Base-by-base conservation (phyloP, 2,888 invertebrate genomes). In the Crioceris asparagi region DNA sequence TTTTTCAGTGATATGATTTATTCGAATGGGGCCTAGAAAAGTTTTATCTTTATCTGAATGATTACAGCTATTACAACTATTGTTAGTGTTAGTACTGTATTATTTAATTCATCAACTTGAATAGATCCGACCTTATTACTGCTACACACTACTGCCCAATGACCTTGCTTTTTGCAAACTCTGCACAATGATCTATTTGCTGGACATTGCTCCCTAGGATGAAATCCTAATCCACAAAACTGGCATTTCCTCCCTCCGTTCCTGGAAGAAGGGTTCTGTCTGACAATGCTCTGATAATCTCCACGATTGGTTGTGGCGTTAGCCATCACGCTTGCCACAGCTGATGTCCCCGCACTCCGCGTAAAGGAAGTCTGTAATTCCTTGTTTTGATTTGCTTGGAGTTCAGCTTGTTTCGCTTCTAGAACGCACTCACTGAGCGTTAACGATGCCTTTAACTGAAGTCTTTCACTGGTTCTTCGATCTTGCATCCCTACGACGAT, bases 401-500 rank as follows among this genome's bases (percentile, higher is more conserved):
- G 6, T 30, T 43, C 43, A 10, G 39, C 39, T 39, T 44, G 41
- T 31, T 44, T 44, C 12, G 29, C 41, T 25, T 33, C 31, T 10
- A 36, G 15, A 15, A 39, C 29, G 14, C 35, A 32, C 8, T 41
- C 17, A 8, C n/a, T 8, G 14, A 44, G 33, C 1, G 32, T 44
- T 10, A 36, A 8, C 12, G 32, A 32, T 29, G 3, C 19, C 18
- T 33, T 32, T 11, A 38, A 11, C 11, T 41, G 52, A 15, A 56
- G 40, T 15, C 38, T 39, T 37, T 54, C 49, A 10, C 43, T 45
- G 2, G 46, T 43, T 40, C 36, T 44, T 3, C 18, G 16, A 32
- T 55, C 52, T 12, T 14, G 10, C 30, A 56, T 39, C 1, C 53
- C 55, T 8, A 53, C 49, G 5, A 51, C 46, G 29, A 56, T 55